phyloP scores from a whole-genome alignment of 1,140 invertebrate genomes.

The Ceratitis capitata region DNA sequence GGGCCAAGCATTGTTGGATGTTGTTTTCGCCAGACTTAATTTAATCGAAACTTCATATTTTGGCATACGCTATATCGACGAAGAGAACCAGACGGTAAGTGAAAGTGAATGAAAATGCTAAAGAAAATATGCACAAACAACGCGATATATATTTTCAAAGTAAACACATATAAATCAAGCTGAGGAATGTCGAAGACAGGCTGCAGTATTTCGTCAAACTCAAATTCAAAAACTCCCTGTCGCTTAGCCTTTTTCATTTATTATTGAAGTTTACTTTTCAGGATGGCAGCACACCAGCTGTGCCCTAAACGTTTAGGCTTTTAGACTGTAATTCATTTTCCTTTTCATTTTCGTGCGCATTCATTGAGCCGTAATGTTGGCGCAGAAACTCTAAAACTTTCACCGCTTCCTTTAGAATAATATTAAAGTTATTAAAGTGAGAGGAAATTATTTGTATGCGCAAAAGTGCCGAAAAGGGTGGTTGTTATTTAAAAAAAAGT shows the following conservation, averaged over 20 bases:
- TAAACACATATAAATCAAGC: neutral
- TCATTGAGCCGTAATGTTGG: conserved; percentile 48
- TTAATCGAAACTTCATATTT: conserved; percentile 93
- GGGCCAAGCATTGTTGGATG: conserved; percentile 86
- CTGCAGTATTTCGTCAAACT: neutral
- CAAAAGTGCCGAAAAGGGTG: no score
- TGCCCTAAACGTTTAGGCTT: conserved; percentile 51
- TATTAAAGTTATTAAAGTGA: neutral
- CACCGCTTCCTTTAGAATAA: neutral
- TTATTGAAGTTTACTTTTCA: neutral
- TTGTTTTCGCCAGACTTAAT: conserved; percentile 89
- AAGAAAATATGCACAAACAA: no score
- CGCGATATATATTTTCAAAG: no score
- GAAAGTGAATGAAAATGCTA: conserved; percentile 1
- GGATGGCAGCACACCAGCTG: neutral
- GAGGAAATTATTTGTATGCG: neutral
- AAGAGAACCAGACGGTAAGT: conserved; percentile 87
- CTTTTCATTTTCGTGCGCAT: conserved; percentile 59
- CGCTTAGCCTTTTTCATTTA: neutral
- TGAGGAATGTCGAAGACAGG: neutral
- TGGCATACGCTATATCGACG: conserved; percentile 87
- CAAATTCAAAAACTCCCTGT: neutral
- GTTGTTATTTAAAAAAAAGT: no score
- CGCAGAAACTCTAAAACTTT: neutral
- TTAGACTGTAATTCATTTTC: conserved; percentile 59